These are phyloP conservation scores for Sebastes iracundus DNA, from an alignment of 2,797 vertebrate species.

Conservation along the genomic window DNA sequence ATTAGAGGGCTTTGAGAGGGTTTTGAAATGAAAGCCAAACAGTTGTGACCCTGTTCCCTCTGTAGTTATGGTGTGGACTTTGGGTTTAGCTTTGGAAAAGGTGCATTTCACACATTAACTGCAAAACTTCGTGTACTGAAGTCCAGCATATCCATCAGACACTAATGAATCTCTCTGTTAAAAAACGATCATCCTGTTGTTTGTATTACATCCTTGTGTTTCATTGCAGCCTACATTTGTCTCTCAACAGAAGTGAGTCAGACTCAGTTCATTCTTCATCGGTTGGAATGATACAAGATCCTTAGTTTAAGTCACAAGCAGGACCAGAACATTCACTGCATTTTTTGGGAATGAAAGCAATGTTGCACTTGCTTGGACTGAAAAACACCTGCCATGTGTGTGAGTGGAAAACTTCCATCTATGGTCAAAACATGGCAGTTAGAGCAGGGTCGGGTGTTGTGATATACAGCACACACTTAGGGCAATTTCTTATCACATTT, in stretches of 20 bases:
- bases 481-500: conserved; percentile 69
- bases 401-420: conserved; percentile 45
- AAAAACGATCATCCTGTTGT: conserved; percentile 9
- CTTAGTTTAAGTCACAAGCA: conserved; percentile 10
- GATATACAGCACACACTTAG: conserved; percentile 64
- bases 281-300: conserved; percentile 10
- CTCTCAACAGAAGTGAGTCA: conserved; percentile 28
- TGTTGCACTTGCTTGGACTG: conserved; percentile 11
- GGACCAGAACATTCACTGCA: conserved; percentile 11
- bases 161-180: background rate
- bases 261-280: background rate
- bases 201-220: conserved; percentile 21
- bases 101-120: conserved; percentile 32
- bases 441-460: conserved; percentile 44
- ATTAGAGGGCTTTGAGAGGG: conserved; percentile 66
- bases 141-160: background rate
- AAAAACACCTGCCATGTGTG: conserved; percentile 49
- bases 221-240: conserved; percentile 13
- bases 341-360: conserved; percentile 29
- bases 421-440: conserved; percentile 52
- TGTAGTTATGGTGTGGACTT: conserved; percentile 18
- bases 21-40: conserved; percentile 65
- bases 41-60: conserved; percentile 40
- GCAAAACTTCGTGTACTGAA: background rate
- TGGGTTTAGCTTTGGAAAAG: conserved; percentile 18